Evolutionary conservation across 2,113 vertebrate genomes (phyloP), one percentile per base, ranked within the genome.

Genomic region (Etheostoma cragini): DNA sequence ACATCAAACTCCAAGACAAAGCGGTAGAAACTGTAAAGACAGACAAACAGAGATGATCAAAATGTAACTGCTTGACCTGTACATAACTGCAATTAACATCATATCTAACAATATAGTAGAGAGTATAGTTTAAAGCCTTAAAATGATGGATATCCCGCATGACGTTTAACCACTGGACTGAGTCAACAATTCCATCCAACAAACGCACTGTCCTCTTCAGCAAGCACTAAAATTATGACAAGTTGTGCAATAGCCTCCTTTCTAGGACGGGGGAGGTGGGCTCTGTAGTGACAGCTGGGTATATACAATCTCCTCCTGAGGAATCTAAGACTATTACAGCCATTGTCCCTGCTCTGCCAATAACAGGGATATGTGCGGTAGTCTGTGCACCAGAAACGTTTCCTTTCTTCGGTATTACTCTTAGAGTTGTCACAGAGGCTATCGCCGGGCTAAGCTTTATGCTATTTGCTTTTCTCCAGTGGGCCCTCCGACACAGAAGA

Each of bases 1-100:
- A 97, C 89, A 76, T 99, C 98, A 5, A 97, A 90, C 79, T 99
- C 97, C 95, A 99, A 91, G 76, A 99, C 97, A 85, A 96, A 98
- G 62, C 96, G 96, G 88, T 99, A 99, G 94, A 99, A 99, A 90
- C 98, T 99, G 93, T 74, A 62, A 84, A 85, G 14, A 71, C 30
- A 80, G 10, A 70, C 2, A 78, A 19, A 45, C 24, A 68, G 46
- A 63, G 33, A 52, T 21, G 1, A 54, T 67, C 15, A 56, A 21
- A 35, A 69, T 73, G 1, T 14, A 45, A 30, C 5, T 33, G 65
- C 16, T 24, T 22, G 24, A 1, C 22, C 35, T n/a, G 1, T 26
- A 53, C 50, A 22, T 11, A 60, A 62, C 4, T 8, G 8, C 8
- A 56, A 57, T 63, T 16, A 60, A 69, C 35, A 76, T 21, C 17